These are phyloP conservation scores for Amphiprion percula DNA, from an alignment of 2,113 vertebrate species.

Conservation along the genomic window DNA sequence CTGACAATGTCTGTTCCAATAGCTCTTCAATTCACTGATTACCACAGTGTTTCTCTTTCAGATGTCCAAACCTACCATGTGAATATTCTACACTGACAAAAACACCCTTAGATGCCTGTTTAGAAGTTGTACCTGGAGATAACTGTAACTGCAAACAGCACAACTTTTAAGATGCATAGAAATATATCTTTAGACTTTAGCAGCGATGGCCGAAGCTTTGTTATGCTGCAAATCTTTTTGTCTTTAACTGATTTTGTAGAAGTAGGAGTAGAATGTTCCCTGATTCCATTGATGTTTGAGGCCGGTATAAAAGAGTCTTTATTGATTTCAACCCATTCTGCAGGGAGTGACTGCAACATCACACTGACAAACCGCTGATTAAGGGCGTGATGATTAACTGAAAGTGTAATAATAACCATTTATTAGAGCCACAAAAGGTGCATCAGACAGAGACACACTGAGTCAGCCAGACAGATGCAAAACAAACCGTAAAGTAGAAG, in stretches of 20 bases:
- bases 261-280: neutral
- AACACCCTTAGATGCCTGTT: neutral
- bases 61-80: too few species aligned
- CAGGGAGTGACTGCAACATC: neutral
- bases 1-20: too few species aligned
- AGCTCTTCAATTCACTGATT: too few species aligned
- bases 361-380: conserved; percentile 9
- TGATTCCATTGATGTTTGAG: neutral
- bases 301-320: neutral
- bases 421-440: neutral
- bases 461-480: neutral
- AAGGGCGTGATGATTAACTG: conserved; percentile 27
- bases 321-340: conserved; percentile 14
- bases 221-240: neutral
- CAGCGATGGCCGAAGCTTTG: neutral
- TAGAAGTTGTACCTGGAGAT: neutral
- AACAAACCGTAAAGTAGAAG: neutral
- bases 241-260: neutral
- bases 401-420: neutral
- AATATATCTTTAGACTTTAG: too few species aligned
- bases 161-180: too few species aligned
- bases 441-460: neutral
- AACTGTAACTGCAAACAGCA: too few species aligned
- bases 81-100: too few species aligned
- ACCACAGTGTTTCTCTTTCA: neutral